Evolutionary conservation across 1,140 invertebrate species (phyloP).

Genomic region (Araneus ventricosus): DNA sequence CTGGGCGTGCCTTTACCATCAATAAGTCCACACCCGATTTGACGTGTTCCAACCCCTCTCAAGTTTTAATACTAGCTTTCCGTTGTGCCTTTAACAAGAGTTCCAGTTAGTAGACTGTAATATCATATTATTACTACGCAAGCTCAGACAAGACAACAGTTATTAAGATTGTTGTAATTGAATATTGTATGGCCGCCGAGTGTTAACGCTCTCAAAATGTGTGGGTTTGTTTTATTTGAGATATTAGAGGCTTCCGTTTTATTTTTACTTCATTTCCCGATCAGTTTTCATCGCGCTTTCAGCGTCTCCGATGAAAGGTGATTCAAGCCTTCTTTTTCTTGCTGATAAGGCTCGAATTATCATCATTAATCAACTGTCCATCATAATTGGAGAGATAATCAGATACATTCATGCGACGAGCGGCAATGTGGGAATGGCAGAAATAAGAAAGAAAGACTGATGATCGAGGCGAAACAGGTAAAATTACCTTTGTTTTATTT

Average conservation of each 20-base stretch:
- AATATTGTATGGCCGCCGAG: conserved; percentile 53
- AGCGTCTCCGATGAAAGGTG: conserved; percentile 1
- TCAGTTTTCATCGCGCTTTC: conserved; percentile 21
- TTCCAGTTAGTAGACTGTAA: conserved; percentile 68
- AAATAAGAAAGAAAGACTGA: background rate
- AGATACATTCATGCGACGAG: background rate
- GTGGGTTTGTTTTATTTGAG: conserved; percentile 68
- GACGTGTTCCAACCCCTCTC: conserved; percentile 52
- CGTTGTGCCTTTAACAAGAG: conserved; percentile 56
- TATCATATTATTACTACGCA: conserved; percentile 71
- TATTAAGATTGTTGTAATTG: conserved; percentile 66
- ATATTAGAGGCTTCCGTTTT: conserved; percentile 48
- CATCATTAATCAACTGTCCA: conserved; percentile 46
- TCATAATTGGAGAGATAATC: background rate
- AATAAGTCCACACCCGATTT: conserved; percentile 71
- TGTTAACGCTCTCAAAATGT: conserved; percentile 44
- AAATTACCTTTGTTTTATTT: too few species aligned
- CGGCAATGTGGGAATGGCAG: background rate
- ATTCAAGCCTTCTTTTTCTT: background rate
- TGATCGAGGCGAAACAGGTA: too few species aligned
- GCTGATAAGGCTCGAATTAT: conserved; percentile 44
- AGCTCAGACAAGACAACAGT: conserved; percentile 49
- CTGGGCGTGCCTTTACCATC: conserved; percentile 70
- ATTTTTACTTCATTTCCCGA: conserved; percentile 25
- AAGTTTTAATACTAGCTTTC: conserved; percentile 58